Evolutionary conservation across 2,113 vertebrate genomes (phyloP), one percentile per base, ranked within the genome.

Genomic region (Amblyopsis rosae): DNA sequence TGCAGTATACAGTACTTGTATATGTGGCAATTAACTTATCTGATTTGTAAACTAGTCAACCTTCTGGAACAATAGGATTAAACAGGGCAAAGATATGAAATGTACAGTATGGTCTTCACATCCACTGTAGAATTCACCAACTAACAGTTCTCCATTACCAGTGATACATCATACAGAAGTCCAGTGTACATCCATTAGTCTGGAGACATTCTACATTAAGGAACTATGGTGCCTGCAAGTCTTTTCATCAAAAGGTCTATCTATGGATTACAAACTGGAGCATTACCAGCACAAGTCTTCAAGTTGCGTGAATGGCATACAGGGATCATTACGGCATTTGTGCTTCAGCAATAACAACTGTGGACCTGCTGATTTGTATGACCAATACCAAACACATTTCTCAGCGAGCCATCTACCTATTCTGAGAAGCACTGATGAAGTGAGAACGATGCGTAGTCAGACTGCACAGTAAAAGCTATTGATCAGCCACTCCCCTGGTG

Each of bases 171-270:
- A 58, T 26, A 17, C 9, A 16, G 12, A 33, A 86, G 89, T 81
- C 84, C 81, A 79, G 53, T 71, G 68, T 59, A 71, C 80, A 66
- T 88, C 88, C 87, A 91, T 89, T 91, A 91, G 84, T 13, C 69
- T 12, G 67, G 85, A 78, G 83, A 82, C 81, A 13, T 78, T 81
- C 83, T 82, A 67, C 70, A 77, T 76, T 81, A 88, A 87, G 82
- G 87, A 80, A 83, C 84, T 76, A 82, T 81, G 87, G 71, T 82
- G 87, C 82, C 81, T 88, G 75, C 0, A 71, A 90, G 82, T 84
- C 82, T 86, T 83, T 85, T 88, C 89, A 91, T 54, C 74, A 84
- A 82, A 81, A 73, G 55, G 67, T 41, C 35, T 7, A 6, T 41
- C 1, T 41, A 6, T 41, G 35, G 4, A 41, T 41, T 41, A 41